These are phyloP conservation scores for Apodemia mormo DNA, from an alignment of 2,888 invertebrate species.

Conservation along the genomic window DNA sequence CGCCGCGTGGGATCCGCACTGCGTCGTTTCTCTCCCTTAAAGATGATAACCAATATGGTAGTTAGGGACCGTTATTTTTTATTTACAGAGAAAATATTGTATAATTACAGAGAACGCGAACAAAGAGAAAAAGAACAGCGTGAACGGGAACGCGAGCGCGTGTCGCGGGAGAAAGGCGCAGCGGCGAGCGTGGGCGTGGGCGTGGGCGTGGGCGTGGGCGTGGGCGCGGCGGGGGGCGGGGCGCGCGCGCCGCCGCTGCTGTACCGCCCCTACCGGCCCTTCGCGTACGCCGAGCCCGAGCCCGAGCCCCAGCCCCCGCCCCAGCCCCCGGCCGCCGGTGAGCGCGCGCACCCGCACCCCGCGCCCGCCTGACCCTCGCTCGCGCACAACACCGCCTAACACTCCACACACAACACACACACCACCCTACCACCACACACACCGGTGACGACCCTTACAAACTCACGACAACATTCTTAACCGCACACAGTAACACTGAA, in stretches of 20 bases:
- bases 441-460: too few species aligned
- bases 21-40: too few species aligned
- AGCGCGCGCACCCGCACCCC: slow-evolving; percentile 38
- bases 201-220: slow-evolving; percentile 42
- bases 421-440: too few species aligned
- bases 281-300: slow-evolving; percentile 46
- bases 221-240: slow-evolving; percentile 28
- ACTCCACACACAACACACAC: too few species aligned
- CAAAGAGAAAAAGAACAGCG: slow-evolving; percentile 71
- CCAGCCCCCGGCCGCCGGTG: slow-evolving; percentile 26
- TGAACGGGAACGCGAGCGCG: slow-evolving; percentile 52
- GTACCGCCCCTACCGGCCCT: slow-evolving; percentile 60
- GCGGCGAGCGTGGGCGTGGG: slow-evolving; percentile 44
- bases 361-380: slow-evolving; percentile 33
- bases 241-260: slow-evolving; percentile 51
- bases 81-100: too few species aligned
- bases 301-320: slow-evolving; percentile 34
- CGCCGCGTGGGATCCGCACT: too few species aligned
- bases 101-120: slow-evolving; percentile 53
- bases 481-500: too few species aligned
- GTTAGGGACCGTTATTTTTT: too few species aligned
- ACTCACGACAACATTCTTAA: too few species aligned
- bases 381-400: background rate
- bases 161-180: slow-evolving; percentile 57
- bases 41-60: too few species aligned